Conservation (phyloP, 2,113 vertebrate species). For the Heterocephalus glaber region DNA sequence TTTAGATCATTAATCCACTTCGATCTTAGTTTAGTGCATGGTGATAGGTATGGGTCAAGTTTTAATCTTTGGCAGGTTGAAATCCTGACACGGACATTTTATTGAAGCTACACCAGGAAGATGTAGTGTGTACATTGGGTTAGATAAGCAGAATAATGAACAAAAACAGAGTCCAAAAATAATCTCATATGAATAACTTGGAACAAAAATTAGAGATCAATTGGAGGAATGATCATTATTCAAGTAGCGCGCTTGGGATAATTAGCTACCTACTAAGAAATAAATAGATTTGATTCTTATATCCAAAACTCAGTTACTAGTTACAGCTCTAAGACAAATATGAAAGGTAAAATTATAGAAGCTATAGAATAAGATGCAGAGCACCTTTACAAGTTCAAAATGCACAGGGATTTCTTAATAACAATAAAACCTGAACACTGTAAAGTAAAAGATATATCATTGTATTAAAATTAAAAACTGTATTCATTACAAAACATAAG, state of each 20-base stretch:
- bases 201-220: background rate
- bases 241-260: background rate
- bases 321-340: background rate
- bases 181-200: background rate
- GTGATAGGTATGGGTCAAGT: too few species aligned
- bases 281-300: slow-evolving; percentile 20
- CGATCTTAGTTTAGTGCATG: too few species aligned
- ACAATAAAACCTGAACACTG: background rate
- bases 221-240: background rate
- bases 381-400: background rate
- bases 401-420: background rate
- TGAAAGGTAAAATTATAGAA: background rate
- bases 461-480: background rate
- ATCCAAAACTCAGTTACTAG: slow-evolving; percentile 12
- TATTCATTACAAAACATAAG: background rate
- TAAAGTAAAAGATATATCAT: background rate
- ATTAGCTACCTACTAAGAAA: background rate
- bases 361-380: background rate
- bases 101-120: background rate
- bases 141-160: background rate
- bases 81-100: background rate
- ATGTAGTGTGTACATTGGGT: background rate
- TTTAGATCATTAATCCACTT: too few species aligned
- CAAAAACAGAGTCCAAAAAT: background rate
- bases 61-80: too few species aligned